phyloP scores from a whole-genome alignment of 2,888 invertebrate species.

The Nebria salina region DNA sequence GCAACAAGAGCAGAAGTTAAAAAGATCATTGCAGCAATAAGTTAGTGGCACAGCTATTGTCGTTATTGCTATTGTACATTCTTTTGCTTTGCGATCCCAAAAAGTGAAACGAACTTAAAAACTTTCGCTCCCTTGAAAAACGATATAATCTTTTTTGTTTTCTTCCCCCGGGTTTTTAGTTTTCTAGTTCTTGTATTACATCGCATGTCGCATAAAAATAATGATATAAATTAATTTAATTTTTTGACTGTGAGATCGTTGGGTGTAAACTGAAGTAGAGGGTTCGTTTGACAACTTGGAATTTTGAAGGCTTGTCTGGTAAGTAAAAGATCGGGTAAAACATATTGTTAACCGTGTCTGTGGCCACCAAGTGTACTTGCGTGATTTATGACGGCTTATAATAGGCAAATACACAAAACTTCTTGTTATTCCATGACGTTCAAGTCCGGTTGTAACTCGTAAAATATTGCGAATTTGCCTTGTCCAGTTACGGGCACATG shows the following conservation, averaged over 20 bases:
- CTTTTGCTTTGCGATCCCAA: constrained; percentile 23
- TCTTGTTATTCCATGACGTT: background rate
- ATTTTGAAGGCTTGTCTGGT: background rate
- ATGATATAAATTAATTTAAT: no score
- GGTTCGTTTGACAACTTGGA: background rate
- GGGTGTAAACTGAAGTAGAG: background rate
- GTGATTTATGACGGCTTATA: background rate
- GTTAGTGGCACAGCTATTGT: constrained; percentile 40
- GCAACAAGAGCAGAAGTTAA: constrained; percentile 41
- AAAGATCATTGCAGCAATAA: constrained; percentile 45
- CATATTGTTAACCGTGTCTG: background rate
- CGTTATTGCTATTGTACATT: constrained; percentile 46
- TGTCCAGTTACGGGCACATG: background rate
- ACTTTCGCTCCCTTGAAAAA: constrained; percentile 13
- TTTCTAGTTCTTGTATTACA: background rate
- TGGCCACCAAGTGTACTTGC: background rate
- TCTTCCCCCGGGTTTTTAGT: background rate
- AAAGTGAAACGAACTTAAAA: constrained; percentile 35
- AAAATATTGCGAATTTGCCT: background rate
- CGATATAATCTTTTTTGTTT: background rate
- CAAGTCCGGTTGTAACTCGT: background rate
- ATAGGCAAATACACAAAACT: background rate
- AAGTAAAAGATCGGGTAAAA: background rate
- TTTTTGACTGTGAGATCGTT: no score
- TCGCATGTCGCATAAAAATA: no score